Percentiles rank a stretch among this genome's conserved stretches.
phyloP scores from a whole-genome alignment of 53 echinoderm and acorn worm genomes.

The Actinopyga echinites region DNA sequence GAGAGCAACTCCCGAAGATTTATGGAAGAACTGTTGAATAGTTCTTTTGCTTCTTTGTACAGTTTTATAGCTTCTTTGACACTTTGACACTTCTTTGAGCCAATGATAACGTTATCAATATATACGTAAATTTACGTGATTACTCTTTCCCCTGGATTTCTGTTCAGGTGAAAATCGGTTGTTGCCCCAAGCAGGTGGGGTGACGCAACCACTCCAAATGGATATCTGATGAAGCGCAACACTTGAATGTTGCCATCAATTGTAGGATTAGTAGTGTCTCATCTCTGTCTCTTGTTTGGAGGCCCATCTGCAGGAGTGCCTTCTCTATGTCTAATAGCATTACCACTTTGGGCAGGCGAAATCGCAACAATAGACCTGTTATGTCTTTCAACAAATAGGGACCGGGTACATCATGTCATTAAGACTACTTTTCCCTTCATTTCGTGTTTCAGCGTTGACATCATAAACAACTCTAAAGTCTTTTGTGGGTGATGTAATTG shows the following conservation, averaged over 20 bases:
- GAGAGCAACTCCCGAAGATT: constrained; percentile 1
- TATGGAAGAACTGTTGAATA: not conserved
- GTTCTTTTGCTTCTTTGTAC: not conserved
- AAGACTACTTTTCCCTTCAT: no score
- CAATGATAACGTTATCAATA: not conserved
- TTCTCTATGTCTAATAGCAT: not conserved
- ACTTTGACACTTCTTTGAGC: not conserved
- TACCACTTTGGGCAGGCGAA: no score
- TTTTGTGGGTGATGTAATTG: no score
- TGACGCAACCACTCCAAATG: not conserved
- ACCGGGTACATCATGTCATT: no score
- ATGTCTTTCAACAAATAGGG: no score
- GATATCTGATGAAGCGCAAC: not conserved
- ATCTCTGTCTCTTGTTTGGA: not conserved
- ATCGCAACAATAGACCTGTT: no score
- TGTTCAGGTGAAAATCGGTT: not conserved
- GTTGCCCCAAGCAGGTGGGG: not conserved
- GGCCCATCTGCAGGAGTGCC: not conserved
- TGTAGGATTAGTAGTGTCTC: not conserved
- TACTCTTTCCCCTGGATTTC: not conserved
- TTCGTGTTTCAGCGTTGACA: no score
- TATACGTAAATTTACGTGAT: not conserved
- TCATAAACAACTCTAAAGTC: no score
- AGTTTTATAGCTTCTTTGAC: not conserved
- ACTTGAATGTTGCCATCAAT: not conserved